Base-by-base conservation (phyloP, 2,113 vertebrate species). In the Psilopsiagon aurifrons region DNA sequence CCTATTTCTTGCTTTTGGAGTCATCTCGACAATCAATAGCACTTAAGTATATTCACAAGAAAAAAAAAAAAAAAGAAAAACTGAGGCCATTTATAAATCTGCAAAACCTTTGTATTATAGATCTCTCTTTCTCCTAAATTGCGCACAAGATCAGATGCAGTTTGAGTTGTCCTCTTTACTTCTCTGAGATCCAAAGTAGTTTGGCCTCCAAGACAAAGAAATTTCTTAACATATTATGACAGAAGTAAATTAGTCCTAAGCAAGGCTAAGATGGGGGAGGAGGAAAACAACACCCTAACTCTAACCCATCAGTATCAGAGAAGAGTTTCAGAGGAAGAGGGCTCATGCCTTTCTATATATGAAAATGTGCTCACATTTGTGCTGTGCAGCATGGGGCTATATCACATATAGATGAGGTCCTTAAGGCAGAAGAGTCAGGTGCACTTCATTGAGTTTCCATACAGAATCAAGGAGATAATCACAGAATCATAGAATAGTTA, bases 61-160 rank as follows among this genome's bases (percentile, higher is more conserved):
- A 55, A n/a, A 17, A 73, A 54, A 47, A 20, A 0, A 8, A 37
- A 37, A 37, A 37, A 37, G 35, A 20, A 0, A 8, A 28, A 0
- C 7, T 19, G 20, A 80, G 15, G 43, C 2, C 33, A 47, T 43
- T 51, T 37, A 13, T 47, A 37, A 37, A 59, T 64, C 9, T 51
- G 4, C 31, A 73, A 73, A 81, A 4, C 1, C 11, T 66, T 55
- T 62, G 14, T 57, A 6, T 19, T 68, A 8, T 5, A 28, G 29
- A 24, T 22, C 6, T 66, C 47, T 2, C 4, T 74, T 78, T 67
- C 11, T 62, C 15, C 9, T 1, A 74, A 55, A 24, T 5, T 69
- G 4, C 18, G 47, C 5, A 14, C 7, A 77, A 76, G 17, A 66
- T 6, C 7, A 29, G 35, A 60, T 57, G 16, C 3, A 66, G 29